Percentiles rank a stretch among this genome's conserved stretches.
Evolutionary conservation across 1,140 invertebrate species (phyloP).

Genomic region (Pollicipes pollicipes): DNA sequence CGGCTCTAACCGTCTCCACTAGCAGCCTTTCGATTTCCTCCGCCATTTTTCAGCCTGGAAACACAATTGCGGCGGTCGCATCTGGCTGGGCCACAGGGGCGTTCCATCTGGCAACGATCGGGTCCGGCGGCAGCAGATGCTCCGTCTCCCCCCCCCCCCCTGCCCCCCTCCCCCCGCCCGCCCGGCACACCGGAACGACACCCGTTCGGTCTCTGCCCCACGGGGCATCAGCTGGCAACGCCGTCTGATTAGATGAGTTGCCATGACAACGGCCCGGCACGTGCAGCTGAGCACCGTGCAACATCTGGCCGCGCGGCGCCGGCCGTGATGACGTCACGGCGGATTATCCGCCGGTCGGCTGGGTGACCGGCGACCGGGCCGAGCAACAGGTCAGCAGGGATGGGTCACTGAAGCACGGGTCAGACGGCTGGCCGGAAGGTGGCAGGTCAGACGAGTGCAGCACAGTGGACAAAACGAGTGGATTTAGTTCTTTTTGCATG

Average conservation of each 20-base stretch:
- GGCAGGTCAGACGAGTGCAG: too few relatives aligned
- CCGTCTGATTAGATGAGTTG: neutral
- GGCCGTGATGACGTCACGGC: too few relatives aligned
- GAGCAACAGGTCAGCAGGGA: too few relatives aligned
- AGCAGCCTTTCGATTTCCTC: neutral
- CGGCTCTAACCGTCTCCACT: neutral
- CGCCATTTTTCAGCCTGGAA: neutral
- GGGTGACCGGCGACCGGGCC: too few relatives aligned
- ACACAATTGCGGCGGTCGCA: neutral
- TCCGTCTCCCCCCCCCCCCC: too few relatives aligned
- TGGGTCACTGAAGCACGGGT: too few relatives aligned
- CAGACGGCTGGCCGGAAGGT: too few relatives aligned
- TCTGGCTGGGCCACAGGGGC: neutral
- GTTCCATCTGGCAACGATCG: neutral
- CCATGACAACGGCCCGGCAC: neutral
- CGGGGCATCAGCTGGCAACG: neutral
- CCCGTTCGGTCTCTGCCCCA: neutral
- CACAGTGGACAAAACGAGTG: too few relatives aligned
- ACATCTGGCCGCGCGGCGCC: neutral
- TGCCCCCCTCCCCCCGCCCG: too few relatives aligned
- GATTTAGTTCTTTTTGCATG: too few relatives aligned
- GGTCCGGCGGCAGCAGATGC: neutral
- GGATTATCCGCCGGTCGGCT: too few relatives aligned
- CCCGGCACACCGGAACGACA: too few relatives aligned
- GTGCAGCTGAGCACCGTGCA: constrained; percentile 1